Evolutionary conservation across 1,140 invertebrate species (phyloP), one percentile per base, ranked within the genome.

Genomic region (Zaprionus gabonicus): DNA sequence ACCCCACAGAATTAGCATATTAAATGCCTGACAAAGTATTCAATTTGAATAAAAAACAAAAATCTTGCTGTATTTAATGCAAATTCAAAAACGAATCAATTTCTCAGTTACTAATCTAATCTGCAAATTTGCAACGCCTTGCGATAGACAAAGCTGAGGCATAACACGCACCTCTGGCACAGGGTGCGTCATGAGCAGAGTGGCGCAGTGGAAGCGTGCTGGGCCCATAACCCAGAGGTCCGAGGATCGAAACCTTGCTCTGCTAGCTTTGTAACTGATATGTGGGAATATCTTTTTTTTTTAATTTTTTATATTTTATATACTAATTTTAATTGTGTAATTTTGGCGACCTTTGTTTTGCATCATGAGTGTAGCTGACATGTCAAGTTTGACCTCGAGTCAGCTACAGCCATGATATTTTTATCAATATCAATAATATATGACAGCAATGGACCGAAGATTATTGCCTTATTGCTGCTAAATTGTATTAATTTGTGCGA

Each of bases 211-310:
- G 97, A 97, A 98, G 96, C 97, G 97, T 97, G 97, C 97, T 98
- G 97, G 97, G 97, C 97, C 96, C 97, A 98, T 98, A 98, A 98
- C 97, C 97, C 97, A 98, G 97, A 98, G 97, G 97, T 98, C 96
- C 96, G 96, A 97, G 95, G 96, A 97, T 97, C 96, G 96, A 97
- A 97, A 97, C 96, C 95, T 97, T 96, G 96, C 95, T 97, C 96
- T 97, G 96, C 96, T 97, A 97, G 9, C 0, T 17, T 17, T 46
- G 41, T 46, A 46, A 46, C 0, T 9, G 41, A 46, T 46, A 17
- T 17, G n/a, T 17, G n/a, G 7, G 31, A 31, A 46, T 15, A 13
- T 46, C 10, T 51, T 34, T 64, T 55, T 27, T 66, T 66, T 17
- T 23, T 0, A 31, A 31, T 34, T 9, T 38, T 55, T 15, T 66